Conservation (phyloP, 1,140 invertebrate genomes). For the Amyelois transitella region DNA sequence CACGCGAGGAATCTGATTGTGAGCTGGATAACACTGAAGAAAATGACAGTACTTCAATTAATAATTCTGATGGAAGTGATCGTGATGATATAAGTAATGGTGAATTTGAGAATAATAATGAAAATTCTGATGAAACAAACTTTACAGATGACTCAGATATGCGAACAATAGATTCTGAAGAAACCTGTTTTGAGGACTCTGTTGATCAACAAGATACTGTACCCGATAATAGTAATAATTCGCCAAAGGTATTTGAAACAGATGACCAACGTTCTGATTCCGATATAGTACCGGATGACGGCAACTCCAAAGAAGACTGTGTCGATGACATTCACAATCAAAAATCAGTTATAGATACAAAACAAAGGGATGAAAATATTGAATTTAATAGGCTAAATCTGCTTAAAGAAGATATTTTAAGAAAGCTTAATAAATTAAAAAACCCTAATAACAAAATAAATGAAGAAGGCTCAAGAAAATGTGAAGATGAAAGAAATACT, state of each 20-base stretch:
- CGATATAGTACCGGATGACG: neutral
- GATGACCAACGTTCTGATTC: neutral
- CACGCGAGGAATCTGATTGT: neutral
- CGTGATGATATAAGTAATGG: conserved; percentile 12
- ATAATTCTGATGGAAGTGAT: neutral
- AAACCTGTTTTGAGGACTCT: neutral
- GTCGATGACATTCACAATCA: neutral
- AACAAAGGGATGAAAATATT: neutral
- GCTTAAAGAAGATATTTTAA: conserved; percentile 16
- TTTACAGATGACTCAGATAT: neutral
- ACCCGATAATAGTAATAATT: neutral
- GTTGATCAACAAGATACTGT: neutral
- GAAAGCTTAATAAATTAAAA: conserved; percentile 14
- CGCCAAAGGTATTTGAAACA: neutral
- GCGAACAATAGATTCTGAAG: conserved; percentile 4
- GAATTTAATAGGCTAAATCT: neutral
- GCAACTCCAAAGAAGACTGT: neutral
- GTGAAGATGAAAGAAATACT: neutral
- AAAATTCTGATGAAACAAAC: neutral
- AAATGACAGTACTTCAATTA: neutral
- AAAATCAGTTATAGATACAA: neutral
- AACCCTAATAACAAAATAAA: conserved; percentile 5
- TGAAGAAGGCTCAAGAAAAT: neutral
- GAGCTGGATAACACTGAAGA: neutral
- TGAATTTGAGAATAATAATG: conserved; percentile 3